Base-by-base conservation (phyloP, 2,797 vertebrate species). In the Lateolabrax maculatus region DNA sequence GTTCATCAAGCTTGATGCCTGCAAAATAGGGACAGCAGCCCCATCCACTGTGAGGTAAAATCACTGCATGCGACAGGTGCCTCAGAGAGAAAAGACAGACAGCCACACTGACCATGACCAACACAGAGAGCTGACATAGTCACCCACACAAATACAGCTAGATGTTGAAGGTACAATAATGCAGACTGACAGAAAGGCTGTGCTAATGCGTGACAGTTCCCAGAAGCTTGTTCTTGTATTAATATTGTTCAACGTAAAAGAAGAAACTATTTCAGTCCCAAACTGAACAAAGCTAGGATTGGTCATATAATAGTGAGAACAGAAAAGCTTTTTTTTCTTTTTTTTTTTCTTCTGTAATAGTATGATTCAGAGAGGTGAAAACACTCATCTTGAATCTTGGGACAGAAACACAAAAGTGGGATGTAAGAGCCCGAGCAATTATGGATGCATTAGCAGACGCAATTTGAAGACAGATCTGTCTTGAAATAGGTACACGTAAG, bases 361-460 rank as follows among this genome's bases (percentile, higher is more conserved):
- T n/a, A n/a, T n/a, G n/a, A 65, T 39, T 74, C 21, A 41, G 8
- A 19, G 41, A 67, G 48, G 25, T 44, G 56, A 75, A 83, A 75
- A 66, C 25, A 48, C 27, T 61, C 61, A 64, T 58, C 4, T 34
- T 23, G 48, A 57, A 65, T 69, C 62, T 58, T 65, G 18, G 61
- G 57, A 71, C 8, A 51, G 53, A 44, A 16, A 48, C 56, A 62
- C 25, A 52, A 58, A 74, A 63, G 48, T 66, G 11, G 31, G 25
- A 51, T 18, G 56, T 44, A 53, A 60, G 21, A 75, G 67, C 49
- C 55, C 13, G 3, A 43, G 62, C 60, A 85, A 74, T 77, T 69
- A 81, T 29, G 2, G 60, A 11, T 44, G 57, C 75, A 84, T 84
- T 82, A 75, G 51, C 43, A 27, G 51, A 36, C 46, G 44, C 71